Base-by-base conservation (phyloP, 2,113 vertebrate species). In the Xiphophorus couchianus region DNA sequence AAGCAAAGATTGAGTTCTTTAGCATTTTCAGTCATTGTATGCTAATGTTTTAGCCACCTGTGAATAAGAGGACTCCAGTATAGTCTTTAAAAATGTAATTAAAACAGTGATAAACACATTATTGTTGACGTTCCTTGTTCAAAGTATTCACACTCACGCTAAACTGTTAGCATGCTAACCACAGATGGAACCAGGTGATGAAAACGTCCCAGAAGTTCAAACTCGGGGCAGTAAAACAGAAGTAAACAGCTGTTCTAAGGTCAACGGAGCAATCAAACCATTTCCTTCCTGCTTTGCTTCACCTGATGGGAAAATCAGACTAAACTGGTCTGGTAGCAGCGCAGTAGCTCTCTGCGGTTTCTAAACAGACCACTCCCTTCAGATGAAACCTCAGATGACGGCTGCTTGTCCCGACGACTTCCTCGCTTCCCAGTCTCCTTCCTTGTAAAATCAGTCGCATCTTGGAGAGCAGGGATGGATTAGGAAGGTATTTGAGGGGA, bases 401-500 rank as follows among this genome's bases (percentile, higher is more conserved):
- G 51, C 51, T 58, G 51, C 69, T 15, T 25, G 39, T 44, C 13
- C 70, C 62, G 65, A 33, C 44, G 62, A 71, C 71, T 25, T 37
- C 72, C 72, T 78, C 63, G 15, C 70, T 48, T 69, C 27, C 66
- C 27, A 25, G 62, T 42, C 39, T 66, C 37, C 66, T 25, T 70
- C 63, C 58, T 31, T 58, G 60, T 69, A 2, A 37, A 51, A 65
- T 27, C 60, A 11, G 44, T 27, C 17, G 33, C 11, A 12, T 82
- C 51, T 11, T 71, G 42, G 64, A 13, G 11, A 80, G 66, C 30
- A 67, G 61, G 66, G 44, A 69, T 7, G 73, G 64, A 80, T 78
- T 1, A 62, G 70, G 67, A 29, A 85, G 89, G 81, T 66, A 85
- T 89, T 79, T 84, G 48, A 83, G 74, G 72, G 0, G 29, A 61